Base-by-base conservation (phyloP, 2,888 invertebrate genomes). In the Oligia latruncula region DNA sequence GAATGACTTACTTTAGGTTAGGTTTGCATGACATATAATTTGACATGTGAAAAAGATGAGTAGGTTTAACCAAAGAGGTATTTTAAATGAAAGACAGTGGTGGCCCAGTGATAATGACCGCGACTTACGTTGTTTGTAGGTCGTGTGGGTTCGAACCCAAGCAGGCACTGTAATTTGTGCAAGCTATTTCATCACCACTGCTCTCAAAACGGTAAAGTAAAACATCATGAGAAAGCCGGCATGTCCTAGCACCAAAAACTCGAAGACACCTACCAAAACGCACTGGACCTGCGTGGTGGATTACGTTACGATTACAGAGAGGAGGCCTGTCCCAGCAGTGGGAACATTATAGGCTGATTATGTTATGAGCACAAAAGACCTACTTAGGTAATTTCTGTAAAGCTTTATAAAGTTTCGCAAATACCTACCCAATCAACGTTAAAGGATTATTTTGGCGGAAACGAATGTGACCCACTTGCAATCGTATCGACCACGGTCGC, bases 381-480 rank as follows among this genome's bases (percentile, higher is more conserved):
- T 17, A 8, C 17, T 49, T 23, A n/a, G 4, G 23, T 23, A 40
- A 62, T 62, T 52, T 71, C 2, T 52, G 6, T 20, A 11, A 58
- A 58, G 23, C 9, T 81, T 13, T 52, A 35, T 60, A 0, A 58
- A 23, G n/a, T 68, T 62, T 68, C 20, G 55, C 55, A 66, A 49
- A 52, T 20, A 15, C 0, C 23, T 20, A 15, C 0, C 23, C 35
- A 67, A 85, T 68, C 67, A 64, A 74, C 60, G 80, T 87, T 81
- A 85, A 84, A 84, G 87, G 80, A 80, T 55, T 65, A 70, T 72
- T 73, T 87, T 75, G 62, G 72, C 72, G 77, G 68, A 84, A 87
- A 70, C 64, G 29, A 52, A 72, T 78, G 40, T 87, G 85, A 84
- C 85, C 87, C 46, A 84, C 58, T 80, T 77, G 40, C 23, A 20